Base-by-base conservation (phyloP, 2,888 invertebrate species). In the Chalcis sispes region DNA sequence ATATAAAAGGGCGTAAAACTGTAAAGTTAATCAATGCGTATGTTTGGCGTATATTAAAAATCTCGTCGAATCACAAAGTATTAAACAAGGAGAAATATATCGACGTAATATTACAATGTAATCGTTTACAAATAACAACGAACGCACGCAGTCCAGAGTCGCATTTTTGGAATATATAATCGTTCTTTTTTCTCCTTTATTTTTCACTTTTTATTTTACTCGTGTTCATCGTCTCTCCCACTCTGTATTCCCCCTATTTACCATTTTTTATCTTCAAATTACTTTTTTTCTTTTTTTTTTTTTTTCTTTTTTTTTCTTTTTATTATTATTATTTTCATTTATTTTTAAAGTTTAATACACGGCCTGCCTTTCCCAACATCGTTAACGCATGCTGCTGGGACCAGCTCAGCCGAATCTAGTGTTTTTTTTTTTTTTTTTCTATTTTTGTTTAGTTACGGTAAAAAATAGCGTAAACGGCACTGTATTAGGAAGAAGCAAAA, bases 391-490 rank as follows among this genome's bases (percentile, higher is more conserved):
- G 80, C 79, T 81, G 81, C 80, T 81, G 81, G 82, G 77, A 81
- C 79, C 80, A 77, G 79, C 79, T 82, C 81, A 80, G 82, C 80
- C 83, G 79, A 80, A 79, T 80, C 79, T 81, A 79, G 75, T 79
- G 74, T 65, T 78, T 75, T 29, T 20, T 50, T 52, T 65, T 69
- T 61, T 62, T 62, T 10, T 58, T 74, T 77, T 40, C 5, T 0
- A 18, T 20, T 66, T 65, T 79, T 78, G 79, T 82, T 80, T 81
- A 85, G 81, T 85, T 86, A 88, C 86, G 86, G 87, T 88, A 88
- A 88, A 88, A 89, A 88, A 89, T 88, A 88, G 87, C 88, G 83
- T 88, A 86, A 88, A 88, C 88, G 88, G 88, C 88, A 88, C 88
- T 88, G 88, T 86, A 87, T 88, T 88, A 89, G 87, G 88, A 88